A percentile compares a stretch with the other conserved stretches of the same genome.
Evolutionary conservation across 2,888 invertebrate species (phyloP).

Genomic region (Blomia tropicalis): DNA sequence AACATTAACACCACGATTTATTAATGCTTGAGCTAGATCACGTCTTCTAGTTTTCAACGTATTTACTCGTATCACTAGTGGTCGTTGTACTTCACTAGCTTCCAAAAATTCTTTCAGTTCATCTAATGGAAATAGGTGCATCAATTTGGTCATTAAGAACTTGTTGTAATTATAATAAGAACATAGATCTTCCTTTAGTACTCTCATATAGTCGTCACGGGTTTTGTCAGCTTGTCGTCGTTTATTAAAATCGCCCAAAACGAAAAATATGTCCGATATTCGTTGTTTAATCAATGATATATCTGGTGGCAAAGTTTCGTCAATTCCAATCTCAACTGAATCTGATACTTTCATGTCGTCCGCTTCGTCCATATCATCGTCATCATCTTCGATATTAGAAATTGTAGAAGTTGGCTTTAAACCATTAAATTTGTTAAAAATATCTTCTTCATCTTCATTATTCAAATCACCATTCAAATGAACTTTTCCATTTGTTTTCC

Average conservation of each 20-base stretch:
- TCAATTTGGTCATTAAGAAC: constrained; percentile 76
- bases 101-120: constrained; percentile 86
- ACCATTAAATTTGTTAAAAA: constrained; percentile 31
- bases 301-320: constrained; percentile 34
- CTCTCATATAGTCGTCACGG: constrained; percentile 61
- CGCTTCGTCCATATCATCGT: constrained; percentile 33
- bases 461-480: constrained; percentile 28
- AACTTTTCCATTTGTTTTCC: constrained; percentile 18
- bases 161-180: constrained; percentile 91
- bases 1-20: constrained; percentile 89
- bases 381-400: constrained; percentile 33
- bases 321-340: constrained; percentile 27
- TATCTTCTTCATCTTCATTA: constrained; percentile 32
- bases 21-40: constrained; percentile 82
- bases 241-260: constrained; percentile 56
- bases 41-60: constrained; percentile 70
- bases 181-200: constrained; percentile 69
- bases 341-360: constrained; percentile 36
- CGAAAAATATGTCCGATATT: constrained; percentile 62
- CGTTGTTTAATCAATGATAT: constrained; percentile 71
- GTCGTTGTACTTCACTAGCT: constrained; percentile 83
- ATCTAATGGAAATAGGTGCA: constrained; percentile 69
- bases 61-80: constrained; percentile 87
- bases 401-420: too few species aligned
- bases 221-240: constrained; percentile 41